These are phyloP conservation scores for Leucophenga montana DNA, from an alignment of 2,888 invertebrate genomes.

Conservation along the genomic window DNA sequence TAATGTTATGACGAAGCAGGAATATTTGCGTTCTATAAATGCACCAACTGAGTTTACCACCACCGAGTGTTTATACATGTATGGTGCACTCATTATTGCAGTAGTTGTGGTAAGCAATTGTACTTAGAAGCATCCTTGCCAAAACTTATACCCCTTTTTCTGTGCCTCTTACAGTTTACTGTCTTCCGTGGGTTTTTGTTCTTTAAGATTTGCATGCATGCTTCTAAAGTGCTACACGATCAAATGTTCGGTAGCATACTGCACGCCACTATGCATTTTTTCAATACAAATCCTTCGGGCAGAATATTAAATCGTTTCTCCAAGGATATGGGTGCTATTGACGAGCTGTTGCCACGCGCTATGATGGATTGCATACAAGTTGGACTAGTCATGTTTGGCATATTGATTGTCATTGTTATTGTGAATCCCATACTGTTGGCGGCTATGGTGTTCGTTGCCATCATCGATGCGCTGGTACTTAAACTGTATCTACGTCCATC, in stretches of 20 bases:
- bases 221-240: slow-evolving; percentile 85
- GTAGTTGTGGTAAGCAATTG: slow-evolving; percentile 64
- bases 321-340: slow-evolving; percentile 81
- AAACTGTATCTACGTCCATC: slow-evolving; percentile 82
- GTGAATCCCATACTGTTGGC: slow-evolving; percentile 81
- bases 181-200: slow-evolving; percentile 79
- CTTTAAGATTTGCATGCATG: slow-evolving; percentile 83
- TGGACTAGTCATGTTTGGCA: slow-evolving; percentile 79
- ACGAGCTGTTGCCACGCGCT: slow-evolving; percentile 76
- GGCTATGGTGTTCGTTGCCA: slow-evolving; percentile 78
- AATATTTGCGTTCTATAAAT: slow-evolving; percentile 63
- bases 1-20: slow-evolving; percentile 76
- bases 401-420: slow-evolving; percentile 81
- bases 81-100: slow-evolving; percentile 69
- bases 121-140: background rate
- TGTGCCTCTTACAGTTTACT: slow-evolving; percentile 68
- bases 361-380: slow-evolving; percentile 76
- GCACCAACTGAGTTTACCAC: slow-evolving; percentile 66
- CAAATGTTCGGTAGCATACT: slow-evolving; percentile 88
- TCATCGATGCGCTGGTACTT: slow-evolving; percentile 79
- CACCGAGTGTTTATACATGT: slow-evolving; percentile 70
- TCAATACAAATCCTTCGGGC: slow-evolving; percentile 88
- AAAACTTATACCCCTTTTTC: background rate
- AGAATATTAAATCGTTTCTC: slow-evolving; percentile 84
- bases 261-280: slow-evolving; percentile 86